A percentile compares a stretch with the other conserved stretches of the same genome.
phyloP scores from a whole-genome alignment of 2,888 invertebrate species.

The Temnothorax rugatulus region DNA sequence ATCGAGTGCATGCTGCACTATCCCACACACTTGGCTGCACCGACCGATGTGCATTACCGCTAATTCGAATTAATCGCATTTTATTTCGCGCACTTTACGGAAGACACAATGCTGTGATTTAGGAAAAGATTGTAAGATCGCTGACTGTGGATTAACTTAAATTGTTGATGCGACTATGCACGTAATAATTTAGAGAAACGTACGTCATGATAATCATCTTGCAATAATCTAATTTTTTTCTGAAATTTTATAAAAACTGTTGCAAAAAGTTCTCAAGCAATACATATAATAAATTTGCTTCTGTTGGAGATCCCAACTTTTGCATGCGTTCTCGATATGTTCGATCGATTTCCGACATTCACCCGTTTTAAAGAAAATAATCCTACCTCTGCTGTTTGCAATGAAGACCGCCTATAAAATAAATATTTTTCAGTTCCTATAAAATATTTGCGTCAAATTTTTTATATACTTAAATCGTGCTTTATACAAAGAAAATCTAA shows the following conservation, averaged over 20 bases:
- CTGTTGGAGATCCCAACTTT: not conserved
- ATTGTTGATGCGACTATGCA: not conserved
- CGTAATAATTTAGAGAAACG: slow-evolving; percentile 16
- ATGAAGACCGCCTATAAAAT: not conserved
- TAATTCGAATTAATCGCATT: slow-evolving; percentile 22
- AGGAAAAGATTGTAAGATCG: not conserved
- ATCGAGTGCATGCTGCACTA: not conserved
- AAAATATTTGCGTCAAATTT: slow-evolving; percentile 20
- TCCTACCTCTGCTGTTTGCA: not conserved
- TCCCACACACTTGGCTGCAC: not conserved
- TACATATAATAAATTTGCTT: not conserved
- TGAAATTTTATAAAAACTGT: not conserved
- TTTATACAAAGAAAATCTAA: not conserved
- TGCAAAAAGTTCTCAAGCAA: not conserved
- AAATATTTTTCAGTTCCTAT: not conserved
- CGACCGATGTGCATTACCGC: not conserved
- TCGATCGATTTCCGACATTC: not conserved
- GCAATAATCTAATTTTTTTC: not conserved
- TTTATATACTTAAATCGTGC: not conserved
- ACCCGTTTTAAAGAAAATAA: slow-evolving; percentile 1
- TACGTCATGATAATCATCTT: not conserved
- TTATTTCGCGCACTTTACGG: not conserved
- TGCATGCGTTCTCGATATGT: not conserved
- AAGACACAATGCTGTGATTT: not conserved
- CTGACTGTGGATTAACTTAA: not conserved